Conservation (phyloP, 2,797 vertebrate species). For the Ptychobarbus kaznakovi region DNA sequence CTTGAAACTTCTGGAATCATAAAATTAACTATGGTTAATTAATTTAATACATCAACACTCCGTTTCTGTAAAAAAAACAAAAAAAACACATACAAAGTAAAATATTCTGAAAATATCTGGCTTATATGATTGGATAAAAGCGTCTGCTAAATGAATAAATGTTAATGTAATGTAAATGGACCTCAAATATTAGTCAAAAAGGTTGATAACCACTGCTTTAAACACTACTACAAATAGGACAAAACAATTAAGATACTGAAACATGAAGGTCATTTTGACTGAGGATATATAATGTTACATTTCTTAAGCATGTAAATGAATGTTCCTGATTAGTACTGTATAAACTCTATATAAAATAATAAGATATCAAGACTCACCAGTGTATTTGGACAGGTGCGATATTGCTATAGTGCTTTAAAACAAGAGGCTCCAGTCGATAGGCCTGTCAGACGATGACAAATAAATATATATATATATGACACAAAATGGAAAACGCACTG, state of each 20-base stretch:
- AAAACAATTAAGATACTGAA: neutral
- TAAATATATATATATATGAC: neutral
- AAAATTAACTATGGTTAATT: neutral
- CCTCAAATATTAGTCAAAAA: neutral
- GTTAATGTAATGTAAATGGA: no score
- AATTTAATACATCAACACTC: neutral
- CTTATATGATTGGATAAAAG: no score
- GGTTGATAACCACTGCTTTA: neutral
- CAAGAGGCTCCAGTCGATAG: conserved; percentile 95
- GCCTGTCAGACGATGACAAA: conserved; percentile 77
- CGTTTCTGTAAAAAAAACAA: neutral
- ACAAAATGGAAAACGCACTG: neutral
- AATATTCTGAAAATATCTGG: neutral
- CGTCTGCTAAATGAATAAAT: no score
- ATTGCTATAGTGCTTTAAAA: conserved; percentile 97
- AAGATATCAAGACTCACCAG: conserved; percentile 78
- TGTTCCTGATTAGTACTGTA: neutral
- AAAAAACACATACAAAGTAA: no score
- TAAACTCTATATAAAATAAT: neutral
- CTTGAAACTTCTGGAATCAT: neutral
- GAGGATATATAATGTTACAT: neutral
- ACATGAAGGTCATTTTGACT: neutral
- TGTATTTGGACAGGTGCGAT: conserved; percentile 95
- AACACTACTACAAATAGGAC: neutral
- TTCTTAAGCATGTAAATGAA: neutral